A percentile compares a stretch with the other conserved stretches of the same genome.
Conservation (phyloP, 1,140 invertebrate species). For the Lucilia cuprina region DNA sequence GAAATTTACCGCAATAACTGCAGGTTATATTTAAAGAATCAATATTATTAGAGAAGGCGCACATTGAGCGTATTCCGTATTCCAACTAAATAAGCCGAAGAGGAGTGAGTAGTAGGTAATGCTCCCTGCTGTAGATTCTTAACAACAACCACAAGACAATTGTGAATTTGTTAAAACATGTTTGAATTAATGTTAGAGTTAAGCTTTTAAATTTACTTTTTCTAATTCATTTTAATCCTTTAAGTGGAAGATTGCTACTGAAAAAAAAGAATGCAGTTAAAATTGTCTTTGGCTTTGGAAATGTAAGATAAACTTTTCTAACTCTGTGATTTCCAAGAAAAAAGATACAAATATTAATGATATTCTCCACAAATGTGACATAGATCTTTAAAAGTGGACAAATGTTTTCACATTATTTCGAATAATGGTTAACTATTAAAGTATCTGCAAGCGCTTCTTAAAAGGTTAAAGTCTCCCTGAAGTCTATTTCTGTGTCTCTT, state of each 20-base stretch:
- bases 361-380: too few relatives aligned
- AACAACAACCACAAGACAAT: background rate
- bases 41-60: background rate
- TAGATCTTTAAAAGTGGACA: too few relatives aligned
- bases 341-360: too few relatives aligned
- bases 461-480: background rate
- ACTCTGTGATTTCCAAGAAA: too few relatives aligned
- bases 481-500: background rate
- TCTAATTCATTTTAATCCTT: background rate
- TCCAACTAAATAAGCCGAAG: too few relatives aligned
- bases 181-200: background rate
- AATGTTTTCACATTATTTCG: too few relatives aligned
- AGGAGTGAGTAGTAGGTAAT: too few relatives aligned
- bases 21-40: constrained; percentile 27
- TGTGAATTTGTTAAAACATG: constrained; percentile 17
- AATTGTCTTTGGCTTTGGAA: too few relatives aligned
- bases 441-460: background rate
- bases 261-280: too few relatives aligned
- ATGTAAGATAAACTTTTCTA: too few relatives aligned
- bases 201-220: background rate
- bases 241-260: background rate
- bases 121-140: background rate
- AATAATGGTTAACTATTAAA: too few relatives aligned
- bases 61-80: background rate
- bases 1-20: constrained; percentile 31